Base-by-base conservation (phyloP, 2,797 vertebrate genomes). In the Sebastes iracundus region DNA sequence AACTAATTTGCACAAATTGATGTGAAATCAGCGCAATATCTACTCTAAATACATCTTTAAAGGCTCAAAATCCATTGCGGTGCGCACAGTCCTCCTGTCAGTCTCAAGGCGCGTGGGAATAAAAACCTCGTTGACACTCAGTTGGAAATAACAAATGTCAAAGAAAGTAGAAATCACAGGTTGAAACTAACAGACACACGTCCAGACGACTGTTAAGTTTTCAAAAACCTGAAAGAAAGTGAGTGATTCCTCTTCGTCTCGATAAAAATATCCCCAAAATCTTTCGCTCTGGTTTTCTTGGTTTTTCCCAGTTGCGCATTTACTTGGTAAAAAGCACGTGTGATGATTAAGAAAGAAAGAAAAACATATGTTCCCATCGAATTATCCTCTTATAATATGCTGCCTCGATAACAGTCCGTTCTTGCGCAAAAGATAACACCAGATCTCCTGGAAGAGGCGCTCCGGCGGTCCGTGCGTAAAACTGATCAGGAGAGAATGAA, bases 401-500 rank as follows among this genome's bases (percentile, higher is more conserved):
- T 56, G 81, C 75, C 76, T 75, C 12, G 14, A 27, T 22, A 63
- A 60, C 68, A 42, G 58, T 75, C 68, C 35, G 71, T n/a, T 82
- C 53, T 62, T 80, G 86, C 32, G 76, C 55, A 79, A 72, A 84
- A 68, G 12, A 69, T 4, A 61, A 33, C 33, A 20, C 28, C 6
- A 30, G 74, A 16, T 84, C 80, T 82, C 77, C 22, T 9, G 49
- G 59, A 63, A 18, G 69, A 81, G 61, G 42, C 84, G 23, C 72
- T 79, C 68, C 72, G 72, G 69, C 20, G 63, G 13, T 75, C 46
- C 77, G 89, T 90, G 92, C 92, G 92, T 93, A 91, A 94, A 92
- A 80, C 55, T n/a, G 84, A 30, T 62, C 60, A 10, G 60, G 38
- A 56, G 77, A 27, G 18, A 66, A 12, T 1, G 27, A 56, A 16